phyloP scores from a whole-genome alignment of 2,888 invertebrate genomes.

The Tetanocera ferruginea region DNA sequence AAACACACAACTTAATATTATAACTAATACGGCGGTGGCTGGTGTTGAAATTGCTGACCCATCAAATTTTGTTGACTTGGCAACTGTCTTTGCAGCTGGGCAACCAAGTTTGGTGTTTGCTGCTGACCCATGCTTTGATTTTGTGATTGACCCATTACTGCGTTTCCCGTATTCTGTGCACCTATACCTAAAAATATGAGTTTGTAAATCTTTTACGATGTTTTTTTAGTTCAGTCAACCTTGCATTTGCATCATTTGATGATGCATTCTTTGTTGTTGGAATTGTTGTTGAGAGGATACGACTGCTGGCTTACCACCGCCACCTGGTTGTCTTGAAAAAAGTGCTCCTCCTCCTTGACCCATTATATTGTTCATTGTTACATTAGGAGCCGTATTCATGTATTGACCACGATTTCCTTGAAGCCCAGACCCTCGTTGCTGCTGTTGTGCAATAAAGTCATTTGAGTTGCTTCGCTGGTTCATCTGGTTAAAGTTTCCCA shows the following conservation, averaged over 20 bases:
- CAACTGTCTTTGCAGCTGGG: slow-evolving; percentile 77
- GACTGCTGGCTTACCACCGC: slow-evolving; percentile 65
- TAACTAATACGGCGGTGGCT: slow-evolving; percentile 68
- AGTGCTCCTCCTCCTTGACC: slow-evolving; percentile 81
- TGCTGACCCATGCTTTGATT: slow-evolving; percentile 71
- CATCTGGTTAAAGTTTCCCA: slow-evolving; percentile 69
- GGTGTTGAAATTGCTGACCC: slow-evolving; percentile 69
- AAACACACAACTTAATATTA: background rate
- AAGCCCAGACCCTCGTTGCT: slow-evolving; percentile 59
- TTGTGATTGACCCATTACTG: slow-evolving; percentile 62
- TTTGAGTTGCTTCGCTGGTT: slow-evolving; percentile 65
- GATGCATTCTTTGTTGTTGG: slow-evolving; percentile 79
- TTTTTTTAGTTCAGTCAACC: slow-evolving; percentile 57
- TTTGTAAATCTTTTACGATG: background rate
- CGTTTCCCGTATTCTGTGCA: slow-evolving; percentile 60
- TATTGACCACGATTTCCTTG: slow-evolving; percentile 67
- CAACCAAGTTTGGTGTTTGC: slow-evolving; percentile 76
- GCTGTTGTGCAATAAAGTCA: slow-evolving; percentile 63
- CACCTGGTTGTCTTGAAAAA: slow-evolving; percentile 75
- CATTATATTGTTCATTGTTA: slow-evolving; percentile 80
- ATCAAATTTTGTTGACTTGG: slow-evolving; percentile 64
- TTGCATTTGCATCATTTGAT: slow-evolving; percentile 77
- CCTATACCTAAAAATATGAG: slow-evolving; percentile 57
- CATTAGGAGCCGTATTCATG: slow-evolving; percentile 81
- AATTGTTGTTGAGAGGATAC: slow-evolving; percentile 65